Evolutionary conservation across 1,140 invertebrate species (phyloP).

Genomic region (Teleopsis dalmanni): DNA sequence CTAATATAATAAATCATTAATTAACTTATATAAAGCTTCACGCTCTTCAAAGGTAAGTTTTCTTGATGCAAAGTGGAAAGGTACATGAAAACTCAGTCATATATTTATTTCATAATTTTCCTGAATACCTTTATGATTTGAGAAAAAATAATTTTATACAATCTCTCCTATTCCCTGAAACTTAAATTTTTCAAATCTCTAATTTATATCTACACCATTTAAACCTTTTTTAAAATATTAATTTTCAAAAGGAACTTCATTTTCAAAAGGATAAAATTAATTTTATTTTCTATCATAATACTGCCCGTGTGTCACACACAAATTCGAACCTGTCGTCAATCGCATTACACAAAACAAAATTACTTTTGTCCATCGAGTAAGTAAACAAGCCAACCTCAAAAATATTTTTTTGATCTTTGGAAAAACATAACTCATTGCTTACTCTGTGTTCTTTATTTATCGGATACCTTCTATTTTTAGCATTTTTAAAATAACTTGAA

Average conservation of each 20-base stretch:
- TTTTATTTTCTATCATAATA: background rate
- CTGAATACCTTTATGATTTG: background rate
- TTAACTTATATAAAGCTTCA: background rate
- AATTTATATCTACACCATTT: background rate
- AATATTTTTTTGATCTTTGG: background rate
- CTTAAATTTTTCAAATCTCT: background rate
- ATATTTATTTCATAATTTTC: background rate
- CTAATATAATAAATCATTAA: background rate
- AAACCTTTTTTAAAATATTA: background rate
- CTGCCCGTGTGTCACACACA: no score
- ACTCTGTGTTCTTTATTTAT: background rate
- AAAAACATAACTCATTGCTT: background rate
- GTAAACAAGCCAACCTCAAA: background rate
- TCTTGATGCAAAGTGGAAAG: background rate
- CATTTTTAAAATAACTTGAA: slow-evolving; percentile 12
- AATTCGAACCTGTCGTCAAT: no score
- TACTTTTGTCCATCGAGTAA: background rate
- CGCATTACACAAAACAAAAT: background rate
- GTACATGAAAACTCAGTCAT: background rate
- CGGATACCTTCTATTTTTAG: slow-evolving; percentile 18
- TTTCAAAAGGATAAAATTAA: background rate
- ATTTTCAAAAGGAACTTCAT: background rate
- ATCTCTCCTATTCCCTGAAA: background rate
- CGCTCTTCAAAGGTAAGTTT: background rate
- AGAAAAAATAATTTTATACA: no score